Base-by-base conservation (phyloP, 2,113 vertebrate species). In the Tretioscincus oriximinensis region DNA sequence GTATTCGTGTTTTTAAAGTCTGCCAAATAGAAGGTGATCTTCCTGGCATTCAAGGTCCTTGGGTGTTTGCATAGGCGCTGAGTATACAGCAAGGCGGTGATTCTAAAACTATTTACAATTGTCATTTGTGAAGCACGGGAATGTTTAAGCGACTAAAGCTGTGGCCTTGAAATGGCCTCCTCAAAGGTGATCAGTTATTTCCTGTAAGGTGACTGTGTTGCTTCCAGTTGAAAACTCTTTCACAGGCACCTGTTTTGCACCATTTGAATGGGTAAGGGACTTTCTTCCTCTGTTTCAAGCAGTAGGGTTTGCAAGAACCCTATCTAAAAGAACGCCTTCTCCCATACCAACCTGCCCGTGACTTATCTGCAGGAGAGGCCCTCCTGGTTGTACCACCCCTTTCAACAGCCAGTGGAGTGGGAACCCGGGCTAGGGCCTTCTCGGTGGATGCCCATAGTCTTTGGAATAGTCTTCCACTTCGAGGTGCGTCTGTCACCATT, bases 121-220 rank as follows among this genome's bases (percentile, higher is more conserved):
- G 78, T 87, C 85, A 61, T 87, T 77, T 78, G 78, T 80, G 83
- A 87, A 78, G 77, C 90, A 29, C 84, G 58, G 16, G 88, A 86
- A 88, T 73, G 76, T 72, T 77, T 68, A 77, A 77, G 35, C 80
- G 70, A 85, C 73, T 29, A 76, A 89, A 28, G 54, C 86, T 87
- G 81, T 92, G 86, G 70, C 73, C 84, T 84, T 92, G 89, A 78
- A 51, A 77, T 90, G 90, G 85, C 91, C 76, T 73, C 84, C 58
- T 77, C 14, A 82, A 84, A 72, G 85, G 73, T 61, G 83, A 87
- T 86, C 68, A 16, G 6, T 78, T 88, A 81, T 86, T 88, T 41
- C 29, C 70, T 69, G 49, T 58, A 1, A 0, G 0, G 61, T 72
- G 77, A 54, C 14, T 0, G 0, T 76, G 29, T 88, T 90, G 84